Conservation (phyloP, 2,113 vertebrate genomes). For the Sinocyclocheilus rhinocerous region DNA sequence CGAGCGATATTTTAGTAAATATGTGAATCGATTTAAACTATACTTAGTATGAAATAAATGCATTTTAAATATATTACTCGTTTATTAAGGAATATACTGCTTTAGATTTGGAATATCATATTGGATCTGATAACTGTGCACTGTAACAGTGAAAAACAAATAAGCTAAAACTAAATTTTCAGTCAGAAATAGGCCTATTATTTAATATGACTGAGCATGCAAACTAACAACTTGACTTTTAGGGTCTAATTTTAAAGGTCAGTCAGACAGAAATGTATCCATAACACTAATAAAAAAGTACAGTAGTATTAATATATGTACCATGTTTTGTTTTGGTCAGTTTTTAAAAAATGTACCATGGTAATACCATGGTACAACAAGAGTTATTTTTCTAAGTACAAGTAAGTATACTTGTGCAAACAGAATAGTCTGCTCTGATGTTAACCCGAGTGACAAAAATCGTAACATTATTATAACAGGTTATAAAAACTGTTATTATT, state of each 20-base stretch:
- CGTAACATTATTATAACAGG: neutral
- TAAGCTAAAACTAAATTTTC: neutral
- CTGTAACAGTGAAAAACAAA: neutral
- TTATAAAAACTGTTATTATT: conserved; percentile 4
- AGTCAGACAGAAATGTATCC: neutral
- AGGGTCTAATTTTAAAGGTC: neutral
- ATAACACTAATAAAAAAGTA: neutral
- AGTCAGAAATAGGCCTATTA: neutral
- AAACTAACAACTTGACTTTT: neutral
- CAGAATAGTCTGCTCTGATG: neutral
- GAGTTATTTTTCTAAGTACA: neutral
- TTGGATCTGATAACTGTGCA: neutral
- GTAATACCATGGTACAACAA: neutral
- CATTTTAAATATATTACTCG: no score
- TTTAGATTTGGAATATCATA: neutral
- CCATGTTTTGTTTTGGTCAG: neutral
- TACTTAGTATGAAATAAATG: no score
- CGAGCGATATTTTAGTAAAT: no score
- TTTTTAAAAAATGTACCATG: neutral
- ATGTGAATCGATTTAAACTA: no score
- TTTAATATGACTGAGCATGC: neutral
- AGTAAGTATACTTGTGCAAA: neutral
- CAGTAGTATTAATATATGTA: neutral
- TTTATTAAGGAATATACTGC: neutral
- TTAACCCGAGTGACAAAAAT: neutral